phyloP scores from a whole-genome alignment of 2,888 invertebrate genomes.

The Drosophila pseudotakahashii region DNA sequence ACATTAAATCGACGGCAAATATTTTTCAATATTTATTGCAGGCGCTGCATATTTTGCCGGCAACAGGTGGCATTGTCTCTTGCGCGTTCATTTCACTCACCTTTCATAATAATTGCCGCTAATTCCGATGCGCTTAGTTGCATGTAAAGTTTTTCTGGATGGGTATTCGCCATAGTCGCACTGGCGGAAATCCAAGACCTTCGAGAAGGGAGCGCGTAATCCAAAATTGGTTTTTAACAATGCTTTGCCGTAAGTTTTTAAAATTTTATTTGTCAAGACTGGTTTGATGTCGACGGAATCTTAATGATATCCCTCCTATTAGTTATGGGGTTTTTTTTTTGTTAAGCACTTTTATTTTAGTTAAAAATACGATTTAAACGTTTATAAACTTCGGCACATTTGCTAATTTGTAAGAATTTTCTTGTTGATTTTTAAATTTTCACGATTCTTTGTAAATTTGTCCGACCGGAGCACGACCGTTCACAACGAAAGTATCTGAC shows the following conservation, averaged over 20 bases:
- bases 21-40: neutral
- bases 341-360: constrained; percentile 22
- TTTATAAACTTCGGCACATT: constrained; percentile 17
- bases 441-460: constrained; percentile 16
- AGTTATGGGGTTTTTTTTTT: constrained; percentile 1
- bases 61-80: constrained; percentile 51
- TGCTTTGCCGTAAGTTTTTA: constrained; percentile 2
- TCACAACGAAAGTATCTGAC: constrained; percentile 53
- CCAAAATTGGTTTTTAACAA: constrained; percentile 44
- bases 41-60: neutral
- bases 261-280: constrained; percentile 5
- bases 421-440: constrained; percentile 23
- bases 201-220: constrained; percentile 63
- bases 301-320: constrained; percentile 3
- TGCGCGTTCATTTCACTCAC: constrained; percentile 54
- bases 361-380: neutral
- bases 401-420: constrained; percentile 4
- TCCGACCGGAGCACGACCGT: constrained; percentile 57
- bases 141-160: constrained; percentile 79
- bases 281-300: neutral
- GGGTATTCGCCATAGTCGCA: constrained; percentile 54
- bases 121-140: constrained; percentile 83
- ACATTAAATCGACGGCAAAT: neutral
- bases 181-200: constrained; percentile 11
- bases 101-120: constrained; percentile 83